Evolutionary conservation across 2,888 invertebrate species (phyloP), one percentile per base, ranked within the genome.

Genomic region (Drosophila birchii): DNA sequence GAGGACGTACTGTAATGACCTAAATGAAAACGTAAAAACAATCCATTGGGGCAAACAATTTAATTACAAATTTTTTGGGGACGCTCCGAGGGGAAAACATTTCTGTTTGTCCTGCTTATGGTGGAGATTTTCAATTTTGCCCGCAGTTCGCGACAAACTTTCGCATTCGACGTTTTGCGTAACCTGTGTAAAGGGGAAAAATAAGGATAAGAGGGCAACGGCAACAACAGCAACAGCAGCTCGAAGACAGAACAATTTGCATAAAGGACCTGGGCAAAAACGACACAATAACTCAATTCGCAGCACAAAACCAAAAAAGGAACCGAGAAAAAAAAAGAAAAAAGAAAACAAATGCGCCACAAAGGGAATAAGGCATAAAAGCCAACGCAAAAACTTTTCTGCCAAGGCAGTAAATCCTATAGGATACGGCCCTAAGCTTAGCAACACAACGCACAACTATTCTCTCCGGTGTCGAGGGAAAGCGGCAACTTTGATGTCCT

Each of bases 251-350:
- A 59, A 53, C 43, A 58, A 72, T 72, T 75, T 72, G 75, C 72
- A 63, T 60, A 70, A 70, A 59, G 56, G 47, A 60, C 69, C 64
- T 20, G 36, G 23, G 51, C 60, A 67, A 69, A 76, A 68, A 75
- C 59, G 60, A 73, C 83, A 82, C 80, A 80, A 89, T 86, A 88
- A 86, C 86, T 86, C 86, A 88, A 89, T 86, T 86, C 83, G 57
- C 45, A 49, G 56, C 57, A 45, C 36, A 75, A 77, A 70, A 54
- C 71, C 73, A 63, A 58, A 75, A 78, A 76, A 76, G 73, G 45
- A 75, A 63, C 5, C 20, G 0, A 20, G n/a, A 34, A 51, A 71
- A 75, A 74, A 20, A 1, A n/a, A 14, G 23, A 56, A 80, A 70
- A 83, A 75, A 32, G 71, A 71, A 77, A 76, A 60, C 69, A 78